phyloP scores from a whole-genome alignment of 1,140 invertebrate species.

The Lasioglossum baleicum region DNA sequence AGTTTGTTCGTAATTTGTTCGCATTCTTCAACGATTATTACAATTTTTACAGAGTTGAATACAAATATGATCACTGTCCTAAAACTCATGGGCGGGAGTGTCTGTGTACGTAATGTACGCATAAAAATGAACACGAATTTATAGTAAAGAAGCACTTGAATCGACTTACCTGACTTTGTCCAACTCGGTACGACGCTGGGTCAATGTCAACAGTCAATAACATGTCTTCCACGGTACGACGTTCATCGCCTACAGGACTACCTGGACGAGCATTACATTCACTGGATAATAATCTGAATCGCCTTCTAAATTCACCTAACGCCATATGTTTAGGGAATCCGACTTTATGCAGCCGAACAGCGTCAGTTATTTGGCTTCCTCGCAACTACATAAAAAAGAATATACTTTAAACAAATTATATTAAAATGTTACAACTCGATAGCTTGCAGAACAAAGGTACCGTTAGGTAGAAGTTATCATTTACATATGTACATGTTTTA shows the following conservation, averaged over 20 bases:
- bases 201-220: constrained; percentile 92
- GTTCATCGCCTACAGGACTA: constrained; percentile 83
- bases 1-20: no score
- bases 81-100: no score
- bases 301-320: constrained; percentile 92
- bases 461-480: background rate
- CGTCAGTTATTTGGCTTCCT: constrained; percentile 93
- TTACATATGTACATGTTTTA: background rate
- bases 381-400: constrained; percentile 84
- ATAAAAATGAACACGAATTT: background rate
- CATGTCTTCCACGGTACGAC: constrained; percentile 88
- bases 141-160: background rate
- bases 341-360: constrained; percentile 93
- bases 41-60: no score
- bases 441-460: background rate
- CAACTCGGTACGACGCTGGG: constrained; percentile 91
- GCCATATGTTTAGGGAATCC: constrained; percentile 95
- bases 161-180: constrained; percentile 91
- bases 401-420: background rate
- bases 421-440: background rate
- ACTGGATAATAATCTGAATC: constrained; percentile 87
- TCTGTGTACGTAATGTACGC: background rate
- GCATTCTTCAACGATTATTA: no score
- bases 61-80: no score
- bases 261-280: constrained; percentile 79